phyloP scores from a whole-genome alignment of 1,140 invertebrate species.

The Eupristina koningsbergeri region DNA sequence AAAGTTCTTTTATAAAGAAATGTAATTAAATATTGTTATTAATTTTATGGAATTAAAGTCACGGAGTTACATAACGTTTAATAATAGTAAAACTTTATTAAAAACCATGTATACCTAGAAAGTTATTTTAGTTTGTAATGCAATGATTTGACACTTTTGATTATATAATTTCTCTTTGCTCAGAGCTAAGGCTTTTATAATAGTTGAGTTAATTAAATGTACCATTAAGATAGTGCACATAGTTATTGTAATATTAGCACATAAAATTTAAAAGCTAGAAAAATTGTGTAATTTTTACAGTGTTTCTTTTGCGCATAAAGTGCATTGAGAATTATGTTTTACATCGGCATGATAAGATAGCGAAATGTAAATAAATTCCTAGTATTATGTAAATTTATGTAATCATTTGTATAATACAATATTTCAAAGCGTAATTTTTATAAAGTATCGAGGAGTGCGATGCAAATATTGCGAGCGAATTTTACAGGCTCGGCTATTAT shows the following conservation, averaged over 20 bases:
- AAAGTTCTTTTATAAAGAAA: slow-evolving; percentile 4
- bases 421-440: slow-evolving; percentile 15
- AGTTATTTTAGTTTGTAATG: slow-evolving; percentile 3
- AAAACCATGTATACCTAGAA: neutral
- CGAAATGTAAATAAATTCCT: slow-evolving; percentile 21
- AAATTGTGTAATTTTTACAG: slow-evolving; percentile 5
- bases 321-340: slow-evolving; percentile 9
- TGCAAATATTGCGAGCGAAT: neutral
- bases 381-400: slow-evolving; percentile 22
- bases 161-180: slow-evolving; percentile 4
- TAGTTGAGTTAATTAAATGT: neutral
- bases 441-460: neutral
- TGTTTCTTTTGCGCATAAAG: slow-evolving; percentile 8
- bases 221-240: neutral
- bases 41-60: neutral
- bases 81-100: neutral
- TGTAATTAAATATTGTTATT: neutral
- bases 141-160: neutral
- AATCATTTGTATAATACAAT: slow-evolving; percentile 20
- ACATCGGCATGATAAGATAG: slow-evolving; percentile 2
- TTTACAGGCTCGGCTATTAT: neutral
- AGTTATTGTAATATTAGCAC: neutral
- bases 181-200: neutral
- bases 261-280: neutral
- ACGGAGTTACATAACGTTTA: neutral